A percentile compares a stretch with the other conserved stretches of the same genome.
These are phyloP conservation scores for Myrmophylax atrothorax DNA, from an alignment of 2,113 vertebrate species.

Conservation along the genomic window DNA sequence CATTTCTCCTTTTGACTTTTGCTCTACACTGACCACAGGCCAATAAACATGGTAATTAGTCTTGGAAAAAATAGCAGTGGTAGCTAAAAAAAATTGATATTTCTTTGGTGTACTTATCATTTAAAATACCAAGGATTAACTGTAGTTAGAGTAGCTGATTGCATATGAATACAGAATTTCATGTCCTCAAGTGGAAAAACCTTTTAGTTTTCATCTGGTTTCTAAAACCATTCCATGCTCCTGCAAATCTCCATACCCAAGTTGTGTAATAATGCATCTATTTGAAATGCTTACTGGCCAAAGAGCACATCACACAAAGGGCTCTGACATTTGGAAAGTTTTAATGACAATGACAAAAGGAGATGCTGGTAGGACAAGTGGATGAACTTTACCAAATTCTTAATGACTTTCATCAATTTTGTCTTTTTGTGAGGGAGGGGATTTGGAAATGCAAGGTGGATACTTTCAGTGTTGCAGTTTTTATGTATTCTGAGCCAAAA, in stretches of 20 bases:
- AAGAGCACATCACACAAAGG: background rate
- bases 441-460: background rate
- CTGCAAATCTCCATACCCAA: background rate
- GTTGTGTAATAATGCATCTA: background rate
- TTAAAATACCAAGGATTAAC: background rate
- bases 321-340: background rate
- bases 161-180: background rate
- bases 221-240: background rate
- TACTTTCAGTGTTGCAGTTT: background rate
- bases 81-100: conserved; percentile 32
- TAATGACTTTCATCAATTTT: background rate
- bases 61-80: conserved; percentile 31
- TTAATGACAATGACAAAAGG: background rate
- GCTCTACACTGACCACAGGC: conserved; percentile 47
- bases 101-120: background rate
- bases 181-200: background rate
- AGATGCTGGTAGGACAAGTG: background rate
- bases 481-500: background rate
- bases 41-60: conserved; percentile 50
- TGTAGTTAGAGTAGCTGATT: background rate
- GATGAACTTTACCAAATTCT: background rate
- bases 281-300: background rate
- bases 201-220: background rate
- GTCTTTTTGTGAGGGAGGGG: background rate
- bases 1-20: conserved; percentile 64